Evolutionary conservation across 2,888 invertebrate genomes (phyloP).

Genomic region (Eueremaeus valkanovi): DNA sequence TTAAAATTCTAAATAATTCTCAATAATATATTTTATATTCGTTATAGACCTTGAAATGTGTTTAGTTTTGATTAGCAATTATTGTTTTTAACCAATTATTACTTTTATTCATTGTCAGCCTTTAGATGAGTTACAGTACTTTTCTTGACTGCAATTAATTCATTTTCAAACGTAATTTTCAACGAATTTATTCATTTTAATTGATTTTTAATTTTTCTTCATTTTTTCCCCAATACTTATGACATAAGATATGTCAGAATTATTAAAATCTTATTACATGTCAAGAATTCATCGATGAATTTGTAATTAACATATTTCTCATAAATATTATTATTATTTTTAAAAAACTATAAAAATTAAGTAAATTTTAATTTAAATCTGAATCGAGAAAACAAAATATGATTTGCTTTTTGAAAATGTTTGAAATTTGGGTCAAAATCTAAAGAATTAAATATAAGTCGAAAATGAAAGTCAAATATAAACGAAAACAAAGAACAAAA

Average conservation of each 20-base stretch:
- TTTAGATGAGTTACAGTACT: constrained; percentile 3
- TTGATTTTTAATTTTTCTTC: background rate
- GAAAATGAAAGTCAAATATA: background rate
- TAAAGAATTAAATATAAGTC: background rate
- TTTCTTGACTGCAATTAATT: background rate
- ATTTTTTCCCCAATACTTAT: background rate
- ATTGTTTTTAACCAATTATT: constrained; percentile 2
- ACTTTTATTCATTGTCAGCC: background rate
- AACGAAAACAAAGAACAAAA: constrained; percentile 4
- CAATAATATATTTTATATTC: background rate
- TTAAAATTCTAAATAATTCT: background rate
- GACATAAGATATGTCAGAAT: background rate
- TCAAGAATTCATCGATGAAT: no score
- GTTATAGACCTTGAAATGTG: background rate
- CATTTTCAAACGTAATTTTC: background rate
- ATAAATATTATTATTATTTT: no score
- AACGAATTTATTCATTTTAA: background rate
- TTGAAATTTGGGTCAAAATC: constrained; percentile 6
- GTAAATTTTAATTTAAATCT: background rate
- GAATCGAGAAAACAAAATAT: background rate
- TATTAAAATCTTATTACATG: background rate
- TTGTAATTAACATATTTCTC: background rate
- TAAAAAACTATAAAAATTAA: background rate
- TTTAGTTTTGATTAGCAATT: background rate
- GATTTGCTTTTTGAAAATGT: background rate